Evolutionary conservation across 2,113 vertebrate species (phyloP).

Genomic region (Neofelis nebulosa): DNA sequence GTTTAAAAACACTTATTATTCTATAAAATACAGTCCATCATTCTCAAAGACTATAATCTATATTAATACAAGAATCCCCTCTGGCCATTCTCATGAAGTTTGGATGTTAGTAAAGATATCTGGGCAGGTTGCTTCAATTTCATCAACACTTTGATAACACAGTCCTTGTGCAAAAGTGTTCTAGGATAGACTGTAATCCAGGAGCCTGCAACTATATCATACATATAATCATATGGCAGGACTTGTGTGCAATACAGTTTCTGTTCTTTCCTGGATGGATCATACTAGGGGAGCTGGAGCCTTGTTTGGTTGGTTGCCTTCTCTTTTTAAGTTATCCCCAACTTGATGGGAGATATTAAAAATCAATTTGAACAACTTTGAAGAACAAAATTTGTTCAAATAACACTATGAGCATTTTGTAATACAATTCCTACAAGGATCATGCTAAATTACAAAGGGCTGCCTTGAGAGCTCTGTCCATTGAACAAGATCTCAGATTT

Average conservation of each 20-base stretch:
- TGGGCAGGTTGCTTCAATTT: not conserved
- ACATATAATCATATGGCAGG: accelerated
- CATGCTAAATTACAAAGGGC: accelerated
- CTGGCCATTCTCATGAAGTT: not conserved
- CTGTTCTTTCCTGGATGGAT: not conserved
- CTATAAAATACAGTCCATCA: not conserved
- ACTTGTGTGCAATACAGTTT: not conserved
- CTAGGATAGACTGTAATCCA: not conserved
- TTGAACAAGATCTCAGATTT: not conserved
- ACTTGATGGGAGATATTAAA: not conserved
- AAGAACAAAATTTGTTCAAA: not conserved
- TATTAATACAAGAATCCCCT: not conserved
- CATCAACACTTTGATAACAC: not conserved
- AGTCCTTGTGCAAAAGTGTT: not conserved
- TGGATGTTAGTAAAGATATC: not conserved
- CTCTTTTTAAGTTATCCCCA: not conserved
- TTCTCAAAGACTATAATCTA: not conserved
- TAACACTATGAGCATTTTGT: not conserved
- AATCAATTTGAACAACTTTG: not conserved
- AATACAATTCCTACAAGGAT: not conserved
- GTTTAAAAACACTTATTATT: not conserved
- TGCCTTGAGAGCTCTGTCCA: not conserved
- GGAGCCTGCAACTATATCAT: not conserved
- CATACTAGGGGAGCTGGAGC: not conserved
- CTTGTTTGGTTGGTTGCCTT: accelerated